Conservation (phyloP, 2,797 vertebrate genomes). For the Alouatta caraya region DNA sequence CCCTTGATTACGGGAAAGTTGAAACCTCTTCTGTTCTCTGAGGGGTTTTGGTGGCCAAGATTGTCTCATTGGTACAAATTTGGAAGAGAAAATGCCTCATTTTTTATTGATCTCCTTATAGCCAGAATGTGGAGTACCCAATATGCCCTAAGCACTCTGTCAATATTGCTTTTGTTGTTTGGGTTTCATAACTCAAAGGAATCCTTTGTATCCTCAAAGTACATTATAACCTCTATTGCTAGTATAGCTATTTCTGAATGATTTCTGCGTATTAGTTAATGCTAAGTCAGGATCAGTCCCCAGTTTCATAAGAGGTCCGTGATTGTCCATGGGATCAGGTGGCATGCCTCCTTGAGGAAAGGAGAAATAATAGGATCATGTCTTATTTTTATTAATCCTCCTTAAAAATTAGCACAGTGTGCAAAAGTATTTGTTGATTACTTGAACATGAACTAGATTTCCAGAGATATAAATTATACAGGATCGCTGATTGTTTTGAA, state of each 20-base stretch:
- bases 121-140: background rate
- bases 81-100: background rate
- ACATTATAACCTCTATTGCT: background rate
- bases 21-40: conserved; percentile 39
- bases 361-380: background rate
- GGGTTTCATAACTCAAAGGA: background rate
- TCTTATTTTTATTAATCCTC: background rate
- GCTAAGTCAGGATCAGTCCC: background rate
- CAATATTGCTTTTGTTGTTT: background rate
- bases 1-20: conserved; percentile 46
- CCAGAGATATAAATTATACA: background rate
- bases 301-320: background rate
- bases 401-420: background rate
- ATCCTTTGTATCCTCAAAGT: background rate
- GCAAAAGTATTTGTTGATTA: background rate
- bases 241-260: background rate
- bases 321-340: background rate
- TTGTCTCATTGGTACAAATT: background rate
- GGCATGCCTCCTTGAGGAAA: background rate
- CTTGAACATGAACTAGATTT: background rate
- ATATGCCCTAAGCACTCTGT: background rate
- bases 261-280: background rate
- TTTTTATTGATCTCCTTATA: background rate
- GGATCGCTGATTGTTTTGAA: background rate
- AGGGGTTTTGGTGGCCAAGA: background rate